A percentile compares a stretch with the other conserved stretches of the same genome.
phyloP scores from a whole-genome alignment of 2,888 invertebrate species.

The Cotesia congregata region DNA sequence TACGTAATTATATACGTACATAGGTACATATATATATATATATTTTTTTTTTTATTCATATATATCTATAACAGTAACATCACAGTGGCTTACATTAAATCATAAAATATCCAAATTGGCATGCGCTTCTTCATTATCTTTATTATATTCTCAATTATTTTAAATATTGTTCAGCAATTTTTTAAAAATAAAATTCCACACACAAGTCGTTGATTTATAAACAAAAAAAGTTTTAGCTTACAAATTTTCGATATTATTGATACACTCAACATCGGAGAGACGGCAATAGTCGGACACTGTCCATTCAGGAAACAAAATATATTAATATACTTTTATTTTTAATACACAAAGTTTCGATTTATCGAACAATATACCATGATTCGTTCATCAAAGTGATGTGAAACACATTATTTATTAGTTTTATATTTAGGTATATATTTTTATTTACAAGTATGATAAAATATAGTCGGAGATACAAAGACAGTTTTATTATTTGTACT shows the following conservation, averaged over 20 bases:
- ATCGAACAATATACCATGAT: slow-evolving; percentile 50
- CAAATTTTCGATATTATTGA: slow-evolving; percentile 8
- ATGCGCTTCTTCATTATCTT: slow-evolving; percentile 23
- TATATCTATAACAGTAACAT: slow-evolving; percentile 69
- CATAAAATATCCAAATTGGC: slow-evolving; percentile 49
- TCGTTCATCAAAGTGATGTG: background rate
- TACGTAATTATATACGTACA: background rate
- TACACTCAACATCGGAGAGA: background rate
- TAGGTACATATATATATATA: background rate
- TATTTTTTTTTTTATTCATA: slow-evolving; percentile 38
- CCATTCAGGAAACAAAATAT: background rate
- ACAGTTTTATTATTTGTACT: slow-evolving; percentile 11
- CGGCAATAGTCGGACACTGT: slow-evolving; percentile 7
- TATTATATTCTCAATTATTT: background rate
- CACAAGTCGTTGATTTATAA: background rate
- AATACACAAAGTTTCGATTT: slow-evolving; percentile 35
- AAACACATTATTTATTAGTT: slow-evolving; percentile 9
- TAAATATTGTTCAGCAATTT: background rate
- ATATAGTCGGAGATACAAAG: slow-evolving; percentile 10
- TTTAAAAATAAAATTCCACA: no score
- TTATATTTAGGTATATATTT: slow-evolving; percentile 7
- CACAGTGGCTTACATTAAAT: slow-evolving; percentile 69
- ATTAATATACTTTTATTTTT: slow-evolving; percentile 22
- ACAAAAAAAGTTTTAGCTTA: background rate
- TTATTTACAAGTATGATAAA: slow-evolving; percentile 19